These are phyloP conservation scores for Pygmarrhopalites habei DNA, from an alignment of 1,140 invertebrate genomes.

Conservation along the genomic window DNA sequence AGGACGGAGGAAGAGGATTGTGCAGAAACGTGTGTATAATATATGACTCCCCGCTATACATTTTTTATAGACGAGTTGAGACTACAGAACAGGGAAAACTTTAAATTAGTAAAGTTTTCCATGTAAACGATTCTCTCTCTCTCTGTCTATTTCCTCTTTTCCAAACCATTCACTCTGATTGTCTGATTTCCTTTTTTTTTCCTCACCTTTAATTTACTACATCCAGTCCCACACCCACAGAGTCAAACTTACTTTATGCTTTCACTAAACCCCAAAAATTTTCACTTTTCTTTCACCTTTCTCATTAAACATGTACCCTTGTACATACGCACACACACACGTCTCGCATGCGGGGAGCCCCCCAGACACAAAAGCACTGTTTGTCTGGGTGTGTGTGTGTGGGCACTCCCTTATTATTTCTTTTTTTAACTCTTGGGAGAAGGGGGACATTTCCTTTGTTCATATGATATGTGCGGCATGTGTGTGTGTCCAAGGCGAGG, in stretches of 20 bases:
- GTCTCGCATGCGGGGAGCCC: neutral
- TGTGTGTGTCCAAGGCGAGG: too few species aligned
- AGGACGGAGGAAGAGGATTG: too few species aligned
- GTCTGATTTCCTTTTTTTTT: neutral
- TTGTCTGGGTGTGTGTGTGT: neutral
- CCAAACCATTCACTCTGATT: conserved; percentile 7
- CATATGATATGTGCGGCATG: too few species aligned
- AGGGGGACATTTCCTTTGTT: too few species aligned
- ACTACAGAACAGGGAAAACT: neutral
- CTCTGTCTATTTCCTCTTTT: neutral
- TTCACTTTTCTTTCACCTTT: neutral
- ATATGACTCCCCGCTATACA: too few species aligned
- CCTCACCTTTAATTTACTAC: conserved; percentile 1
- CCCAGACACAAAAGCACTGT: neutral
- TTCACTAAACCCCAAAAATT: neutral
- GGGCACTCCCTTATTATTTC: too few species aligned
- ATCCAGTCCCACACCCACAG: neutral
- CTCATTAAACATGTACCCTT: neutral
- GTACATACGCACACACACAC: neutral
- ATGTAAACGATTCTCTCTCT: neutral
- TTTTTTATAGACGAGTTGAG: too few species aligned
- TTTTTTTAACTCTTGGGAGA: too few species aligned
- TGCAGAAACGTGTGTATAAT: too few species aligned
- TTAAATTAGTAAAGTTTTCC: conserved; percentile 10
- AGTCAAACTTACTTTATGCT: neutral